Conservation (phyloP, 2,113 vertebrate species). For the Laticauda laticaudata region DNA sequence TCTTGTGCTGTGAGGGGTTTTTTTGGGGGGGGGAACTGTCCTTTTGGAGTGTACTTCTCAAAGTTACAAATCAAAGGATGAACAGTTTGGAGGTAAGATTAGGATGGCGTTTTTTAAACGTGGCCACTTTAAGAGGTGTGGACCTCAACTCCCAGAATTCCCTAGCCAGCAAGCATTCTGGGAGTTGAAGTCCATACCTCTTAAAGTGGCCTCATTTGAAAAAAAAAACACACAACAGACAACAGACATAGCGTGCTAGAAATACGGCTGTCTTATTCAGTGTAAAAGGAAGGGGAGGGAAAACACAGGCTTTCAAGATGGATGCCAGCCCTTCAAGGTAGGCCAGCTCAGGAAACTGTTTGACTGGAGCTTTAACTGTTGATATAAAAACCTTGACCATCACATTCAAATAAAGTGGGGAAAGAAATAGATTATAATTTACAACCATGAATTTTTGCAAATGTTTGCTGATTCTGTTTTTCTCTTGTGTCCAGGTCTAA, state of each 20-base stretch:
- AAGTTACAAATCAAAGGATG: not conserved
- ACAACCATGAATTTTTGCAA: not conserved
- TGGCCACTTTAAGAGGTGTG: not conserved
- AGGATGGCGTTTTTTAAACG: not conserved
- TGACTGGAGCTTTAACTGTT: not conserved
- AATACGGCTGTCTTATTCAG: not conserved
- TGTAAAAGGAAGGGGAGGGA: not conserved
- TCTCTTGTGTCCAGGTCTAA: not conserved
- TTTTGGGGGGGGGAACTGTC: no score
- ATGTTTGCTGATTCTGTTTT: fast-evolving
- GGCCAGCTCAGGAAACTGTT: not conserved
- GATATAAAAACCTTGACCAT: not conserved
- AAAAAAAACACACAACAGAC: not conserved
- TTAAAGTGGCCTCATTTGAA: not conserved
- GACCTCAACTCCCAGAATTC: not conserved
- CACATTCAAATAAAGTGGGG: not conserved
- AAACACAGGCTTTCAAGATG: not conserved
- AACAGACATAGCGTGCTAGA: not conserved
- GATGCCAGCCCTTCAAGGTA: not conserved
- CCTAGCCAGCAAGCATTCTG: not conserved
- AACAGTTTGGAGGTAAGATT: not conserved
- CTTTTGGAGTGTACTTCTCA: no score
- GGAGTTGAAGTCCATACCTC: not conserved
- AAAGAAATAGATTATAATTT: not conserved
- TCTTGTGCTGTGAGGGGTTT: no score